Percentiles rank a stretch among this genome's conserved stretches.
Evolutionary conservation across 2,888 invertebrate genomes (phyloP).

Genomic region (Standfussiana lucernea): DNA sequence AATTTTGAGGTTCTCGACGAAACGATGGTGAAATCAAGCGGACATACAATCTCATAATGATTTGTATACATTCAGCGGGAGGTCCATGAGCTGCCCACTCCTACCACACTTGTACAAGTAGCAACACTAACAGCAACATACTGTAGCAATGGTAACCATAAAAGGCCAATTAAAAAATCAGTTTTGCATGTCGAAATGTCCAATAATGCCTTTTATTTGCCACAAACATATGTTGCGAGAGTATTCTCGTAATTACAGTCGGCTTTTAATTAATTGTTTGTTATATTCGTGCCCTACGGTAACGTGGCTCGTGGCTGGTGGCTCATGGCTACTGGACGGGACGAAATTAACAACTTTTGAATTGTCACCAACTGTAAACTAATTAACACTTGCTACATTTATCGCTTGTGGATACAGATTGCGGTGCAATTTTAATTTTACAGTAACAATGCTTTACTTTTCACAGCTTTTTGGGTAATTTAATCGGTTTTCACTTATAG

Average conservation of each 20-base stretch:
- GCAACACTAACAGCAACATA: background rate
- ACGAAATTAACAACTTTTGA: slow-evolving; percentile 73
- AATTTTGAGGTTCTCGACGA: background rate
- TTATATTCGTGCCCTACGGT: slow-evolving; percentile 65
- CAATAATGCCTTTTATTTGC: slow-evolving; percentile 58
- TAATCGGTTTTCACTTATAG: slow-evolving; percentile 34
- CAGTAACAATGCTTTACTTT: slow-evolving; percentile 43
- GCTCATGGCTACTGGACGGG: slow-evolving; percentile 55
- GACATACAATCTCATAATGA: background rate
- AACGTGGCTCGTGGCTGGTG: slow-evolving; percentile 38
- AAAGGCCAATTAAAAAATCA: slow-evolving; percentile 41
- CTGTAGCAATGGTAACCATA: background rate
- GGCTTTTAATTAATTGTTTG: slow-evolving; percentile 73
- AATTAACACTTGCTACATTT: slow-evolving; percentile 70
- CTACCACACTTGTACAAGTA: background rate
- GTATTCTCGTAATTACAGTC: slow-evolving; percentile 68
- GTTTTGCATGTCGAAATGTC: slow-evolving; percentile 41
- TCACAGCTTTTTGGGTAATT: slow-evolving; percentile 32
- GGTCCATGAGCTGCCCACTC: background rate
- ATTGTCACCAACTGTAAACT: slow-evolving; percentile 69
- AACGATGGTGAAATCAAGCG: background rate
- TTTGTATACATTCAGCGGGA: background rate
- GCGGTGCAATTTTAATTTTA: slow-evolving; percentile 58
- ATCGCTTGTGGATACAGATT: slow-evolving; percentile 54
- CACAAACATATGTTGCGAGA: slow-evolving; percentile 64